These are phyloP conservation scores for Drosophila murphyi DNA, from an alignment of 1,140 invertebrate genomes.

Conservation along the genomic window DNA sequence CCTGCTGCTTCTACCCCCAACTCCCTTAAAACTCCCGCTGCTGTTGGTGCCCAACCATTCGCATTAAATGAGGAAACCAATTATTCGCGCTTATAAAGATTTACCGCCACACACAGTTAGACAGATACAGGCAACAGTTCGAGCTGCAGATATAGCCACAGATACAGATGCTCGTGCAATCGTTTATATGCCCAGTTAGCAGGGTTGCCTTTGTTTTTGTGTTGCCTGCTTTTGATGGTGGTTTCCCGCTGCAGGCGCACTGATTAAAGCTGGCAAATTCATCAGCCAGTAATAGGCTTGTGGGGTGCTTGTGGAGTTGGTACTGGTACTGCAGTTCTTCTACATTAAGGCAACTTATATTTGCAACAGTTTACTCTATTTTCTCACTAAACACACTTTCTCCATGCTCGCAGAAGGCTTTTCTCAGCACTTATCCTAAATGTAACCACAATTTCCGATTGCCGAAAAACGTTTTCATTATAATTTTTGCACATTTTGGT, in stretches of 20 bases:
- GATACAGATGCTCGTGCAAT: conserved; percentile 41
- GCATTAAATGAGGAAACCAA: conserved; percentile 84
- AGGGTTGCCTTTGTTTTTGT: conserved; percentile 47
- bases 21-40: conserved; percentile 13
- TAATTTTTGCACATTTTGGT: conserved; percentile 56
- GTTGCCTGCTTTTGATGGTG: conserved; percentile 50
- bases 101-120: conserved; percentile 72
- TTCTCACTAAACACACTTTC: conserved; percentile 10
- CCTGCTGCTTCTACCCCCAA: conserved; percentile 1
- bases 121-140: conserved; percentile 38
- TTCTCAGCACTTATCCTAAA: conserved; percentile 56
- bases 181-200: conserved; percentile 48
- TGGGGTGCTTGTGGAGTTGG: not conserved
- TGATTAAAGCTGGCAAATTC: conserved; percentile 68
- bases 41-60: conserved; percentile 64
- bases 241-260: conserved; percentile 47
- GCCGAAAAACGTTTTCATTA: conserved; percentile 61
- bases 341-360: not conserved
- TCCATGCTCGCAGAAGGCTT: no score
- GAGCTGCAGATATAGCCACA: conserved; percentile 54
- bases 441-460: conserved; percentile 71
- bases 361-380: not conserved
- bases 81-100: conserved; percentile 84
- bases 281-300: conserved; percentile 15
- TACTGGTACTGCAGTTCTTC: not conserved